phyloP scores from a whole-genome alignment of 2,797 vertebrate genomes.

The Sparus aurata region DNA sequence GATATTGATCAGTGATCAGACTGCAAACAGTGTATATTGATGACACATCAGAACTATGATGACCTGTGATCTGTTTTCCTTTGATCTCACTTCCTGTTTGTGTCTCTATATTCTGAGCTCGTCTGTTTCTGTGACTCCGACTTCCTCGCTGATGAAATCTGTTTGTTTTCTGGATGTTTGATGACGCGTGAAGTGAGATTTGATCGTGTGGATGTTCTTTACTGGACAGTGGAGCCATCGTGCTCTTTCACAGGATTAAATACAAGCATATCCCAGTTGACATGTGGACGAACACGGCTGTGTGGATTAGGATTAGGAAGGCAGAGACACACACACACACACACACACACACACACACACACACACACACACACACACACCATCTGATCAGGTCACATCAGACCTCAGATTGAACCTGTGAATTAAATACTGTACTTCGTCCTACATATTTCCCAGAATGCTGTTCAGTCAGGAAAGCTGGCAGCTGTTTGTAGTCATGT shows the following conservation, averaged over 20 bases:
- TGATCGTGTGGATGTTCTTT: background rate
- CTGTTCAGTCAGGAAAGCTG: background rate
- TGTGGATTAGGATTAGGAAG: conserved; percentile 49
- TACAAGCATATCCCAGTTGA: background rate
- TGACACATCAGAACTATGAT: too few species aligned
- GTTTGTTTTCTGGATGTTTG: too few species aligned
- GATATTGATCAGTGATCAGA: too few species aligned
- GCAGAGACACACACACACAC: background rate
- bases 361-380: conserved; percentile 6
- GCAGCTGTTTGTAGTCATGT: background rate
- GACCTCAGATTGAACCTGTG: conserved; percentile 4
- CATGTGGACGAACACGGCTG: conserved; percentile 14
- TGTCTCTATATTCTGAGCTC: too few species aligned
- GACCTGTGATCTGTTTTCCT: too few species aligned
- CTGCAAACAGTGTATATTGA: too few species aligned
- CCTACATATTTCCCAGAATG: conserved; percentile 37
- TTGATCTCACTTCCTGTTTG: too few species aligned
- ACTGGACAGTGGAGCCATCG: background rate
- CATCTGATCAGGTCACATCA: conserved; percentile 17
- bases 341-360: background rate
- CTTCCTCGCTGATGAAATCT: too few species aligned
- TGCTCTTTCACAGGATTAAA: conserved; percentile 33
- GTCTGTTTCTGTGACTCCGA: too few species aligned
- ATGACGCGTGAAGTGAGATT: background rate
- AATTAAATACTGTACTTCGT: background rate